phyloP scores from a whole-genome alignment of 2,888 invertebrate genomes.

The Xylocampa areola region DNA sequence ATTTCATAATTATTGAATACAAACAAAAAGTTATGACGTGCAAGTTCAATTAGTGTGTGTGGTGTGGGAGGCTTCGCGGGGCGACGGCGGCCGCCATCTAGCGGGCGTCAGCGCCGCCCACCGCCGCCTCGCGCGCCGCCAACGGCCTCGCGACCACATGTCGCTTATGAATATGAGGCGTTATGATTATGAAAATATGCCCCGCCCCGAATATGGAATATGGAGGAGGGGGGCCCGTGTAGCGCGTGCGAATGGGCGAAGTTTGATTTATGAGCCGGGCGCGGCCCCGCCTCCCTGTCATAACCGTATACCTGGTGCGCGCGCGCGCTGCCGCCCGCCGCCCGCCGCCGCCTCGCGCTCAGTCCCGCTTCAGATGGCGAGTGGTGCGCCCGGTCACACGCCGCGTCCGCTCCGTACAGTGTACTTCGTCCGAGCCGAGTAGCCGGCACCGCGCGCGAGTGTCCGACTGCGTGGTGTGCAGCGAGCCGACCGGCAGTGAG shows the following conservation, averaged over 20 bases:
- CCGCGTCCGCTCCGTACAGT: conserved; percentile 73
- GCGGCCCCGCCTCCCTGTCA: conserved; percentile 92
- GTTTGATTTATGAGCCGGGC: conserved; percentile 92
- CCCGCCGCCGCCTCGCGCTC: conserved; percentile 84
- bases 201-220: conserved; percentile 90
- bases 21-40: conserved; percentile 85
- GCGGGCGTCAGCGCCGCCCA: conserved; percentile 85
- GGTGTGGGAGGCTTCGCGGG: conserved; percentile 88
- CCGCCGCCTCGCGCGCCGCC: conserved; percentile 71
- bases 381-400: conserved; percentile 82
- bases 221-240: conserved; percentile 90
- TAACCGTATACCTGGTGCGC: conserved; percentile 92
- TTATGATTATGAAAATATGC: conserved; percentile 90
- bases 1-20: conserved; percentile 69
- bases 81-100: conserved; percentile 85
- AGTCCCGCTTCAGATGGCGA: conserved; percentile 90
- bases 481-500: conserved; percentile 58
- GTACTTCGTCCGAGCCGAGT: conserved; percentile 76
- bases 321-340: conserved; percentile 86
- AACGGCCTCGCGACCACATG: conserved; percentile 75
- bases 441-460: conserved; percentile 75
- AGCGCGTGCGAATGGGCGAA: conserved; percentile 91
- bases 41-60: conserved; percentile 85
- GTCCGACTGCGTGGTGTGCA: conserved; percentile 62
- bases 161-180: conserved; percentile 90